These are phyloP conservation scores for Hippocampus mohnikei DNA, from an alignment of 2,113 vertebrate species.

Conservation along the genomic window DNA sequence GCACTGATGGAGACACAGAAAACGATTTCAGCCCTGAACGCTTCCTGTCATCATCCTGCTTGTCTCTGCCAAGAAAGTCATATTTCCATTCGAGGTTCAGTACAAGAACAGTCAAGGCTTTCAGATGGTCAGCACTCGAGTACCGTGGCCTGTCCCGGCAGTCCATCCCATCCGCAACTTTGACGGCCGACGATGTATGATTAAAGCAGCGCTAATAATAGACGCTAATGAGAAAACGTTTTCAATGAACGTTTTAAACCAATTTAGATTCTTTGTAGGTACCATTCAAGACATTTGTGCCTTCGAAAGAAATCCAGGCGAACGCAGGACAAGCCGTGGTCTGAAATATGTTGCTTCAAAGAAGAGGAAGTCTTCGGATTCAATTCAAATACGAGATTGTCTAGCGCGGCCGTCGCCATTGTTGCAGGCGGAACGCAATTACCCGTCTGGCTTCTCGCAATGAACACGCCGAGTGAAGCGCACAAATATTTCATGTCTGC, in stretches of 20 bases:
- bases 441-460: constrained; percentile 27
- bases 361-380: background rate
- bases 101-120: constrained; percentile 43
- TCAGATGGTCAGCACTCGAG: constrained; percentile 52
- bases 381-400: background rate
- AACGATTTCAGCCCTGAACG: constrained; percentile 30
- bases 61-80: constrained; percentile 30
- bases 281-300: background rate
- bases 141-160: constrained; percentile 45
- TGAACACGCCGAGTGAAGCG: background rate
- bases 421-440: background rate
- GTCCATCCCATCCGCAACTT: constrained; percentile 60
- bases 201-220: constrained; percentile 60
- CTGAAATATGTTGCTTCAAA: background rate
- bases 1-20: constrained; percentile 33
- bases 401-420: background rate
- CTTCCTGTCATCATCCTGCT: constrained; percentile 30
- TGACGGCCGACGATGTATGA: constrained; percentile 63
- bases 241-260: background rate
- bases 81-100: constrained; percentile 46
- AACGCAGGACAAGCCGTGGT: background rate
- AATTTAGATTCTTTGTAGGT: background rate
- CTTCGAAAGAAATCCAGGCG: background rate
- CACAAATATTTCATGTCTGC: constrained; percentile 43
- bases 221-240: background rate